Percentiles rank a stretch among this genome's conserved stretches.
phyloP scores from a whole-genome alignment of 2,797 vertebrate species.

The Sebastes diaconus region DNA sequence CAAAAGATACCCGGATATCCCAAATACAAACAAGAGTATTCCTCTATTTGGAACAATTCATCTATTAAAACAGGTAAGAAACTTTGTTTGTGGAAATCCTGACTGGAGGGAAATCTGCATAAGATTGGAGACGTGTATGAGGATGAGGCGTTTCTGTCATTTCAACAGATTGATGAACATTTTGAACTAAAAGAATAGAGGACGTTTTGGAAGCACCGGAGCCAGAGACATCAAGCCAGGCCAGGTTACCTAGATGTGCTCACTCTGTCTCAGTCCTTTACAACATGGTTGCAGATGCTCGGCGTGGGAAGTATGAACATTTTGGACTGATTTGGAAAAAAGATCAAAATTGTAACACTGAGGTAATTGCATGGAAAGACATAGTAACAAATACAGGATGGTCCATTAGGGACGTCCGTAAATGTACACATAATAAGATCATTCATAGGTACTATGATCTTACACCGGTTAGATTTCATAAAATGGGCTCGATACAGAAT shows the following conservation, averaged over 20 bases:
- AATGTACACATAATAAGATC: too few species aligned
- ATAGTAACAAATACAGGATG: too few species aligned
- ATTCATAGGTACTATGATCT: too few species aligned
- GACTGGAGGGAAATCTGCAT: neutral
- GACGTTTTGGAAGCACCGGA: neutral
- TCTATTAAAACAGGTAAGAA: neutral
- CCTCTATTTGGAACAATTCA: neutral
- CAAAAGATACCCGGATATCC: neutral
- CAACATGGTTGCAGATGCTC: neutral
- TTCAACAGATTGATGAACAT: neutral
- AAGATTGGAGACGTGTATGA: neutral
- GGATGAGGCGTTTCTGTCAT: neutral
- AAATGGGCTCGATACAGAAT: too few species aligned
- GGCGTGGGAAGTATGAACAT: neutral
- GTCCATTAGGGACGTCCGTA: too few species aligned
- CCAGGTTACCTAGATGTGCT: neutral
- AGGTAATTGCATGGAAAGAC: too few species aligned
- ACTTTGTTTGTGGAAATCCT: neutral
- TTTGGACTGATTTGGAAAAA: too few species aligned
- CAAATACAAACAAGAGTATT: neutral
- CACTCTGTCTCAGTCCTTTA: neutral
- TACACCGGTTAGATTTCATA: too few species aligned
- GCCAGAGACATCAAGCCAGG: neutral
- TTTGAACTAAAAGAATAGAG: neutral
- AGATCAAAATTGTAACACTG: too few species aligned